These are phyloP conservation scores for Neopipo cinnamomea DNA, from an alignment of 2,113 vertebrate species.

Conservation along the genomic window DNA sequence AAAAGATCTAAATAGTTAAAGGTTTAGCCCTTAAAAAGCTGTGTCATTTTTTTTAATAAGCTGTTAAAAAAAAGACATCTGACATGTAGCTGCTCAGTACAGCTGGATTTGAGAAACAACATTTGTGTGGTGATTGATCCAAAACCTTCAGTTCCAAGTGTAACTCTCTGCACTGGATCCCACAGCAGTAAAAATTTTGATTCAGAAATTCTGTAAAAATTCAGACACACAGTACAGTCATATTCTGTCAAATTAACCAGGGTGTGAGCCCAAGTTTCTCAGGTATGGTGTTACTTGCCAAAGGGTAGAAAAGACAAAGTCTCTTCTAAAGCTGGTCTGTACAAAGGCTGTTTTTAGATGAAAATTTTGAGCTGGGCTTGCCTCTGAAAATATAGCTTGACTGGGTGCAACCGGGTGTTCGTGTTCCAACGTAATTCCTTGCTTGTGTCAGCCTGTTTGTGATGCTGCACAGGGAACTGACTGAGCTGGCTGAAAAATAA, in stretches of 20 bases:
- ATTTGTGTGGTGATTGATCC: accelerated
- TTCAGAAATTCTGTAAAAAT: not conserved
- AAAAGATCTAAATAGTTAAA: not conserved
- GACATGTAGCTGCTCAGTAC: not conserved
- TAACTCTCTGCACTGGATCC: not conserved
- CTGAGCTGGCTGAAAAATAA: not conserved
- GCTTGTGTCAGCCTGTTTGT: not conserved
- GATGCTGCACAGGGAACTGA: not conserved
- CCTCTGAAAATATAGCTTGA: not conserved
- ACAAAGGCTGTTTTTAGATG: not conserved
- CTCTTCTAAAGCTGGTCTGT: not conserved
- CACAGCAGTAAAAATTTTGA: not conserved
- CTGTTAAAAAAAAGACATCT: not conserved
- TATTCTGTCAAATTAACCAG: not conserved
- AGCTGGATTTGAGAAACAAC: not conserved
- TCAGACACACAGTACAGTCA: not conserved
- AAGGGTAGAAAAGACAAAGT: not conserved
- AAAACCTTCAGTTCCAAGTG: not conserved
- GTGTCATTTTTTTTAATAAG: not conserved
- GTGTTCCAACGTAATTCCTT: not conserved
- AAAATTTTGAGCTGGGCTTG: not conserved
- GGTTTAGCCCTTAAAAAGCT: not conserved
- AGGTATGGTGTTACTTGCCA: accelerated
- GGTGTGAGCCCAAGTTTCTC: not conserved
- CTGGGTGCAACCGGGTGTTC: not conserved